Evolutionary conservation across 2,888 invertebrate species (phyloP).

Genomic region (Luffia ferchaultella): DNA sequence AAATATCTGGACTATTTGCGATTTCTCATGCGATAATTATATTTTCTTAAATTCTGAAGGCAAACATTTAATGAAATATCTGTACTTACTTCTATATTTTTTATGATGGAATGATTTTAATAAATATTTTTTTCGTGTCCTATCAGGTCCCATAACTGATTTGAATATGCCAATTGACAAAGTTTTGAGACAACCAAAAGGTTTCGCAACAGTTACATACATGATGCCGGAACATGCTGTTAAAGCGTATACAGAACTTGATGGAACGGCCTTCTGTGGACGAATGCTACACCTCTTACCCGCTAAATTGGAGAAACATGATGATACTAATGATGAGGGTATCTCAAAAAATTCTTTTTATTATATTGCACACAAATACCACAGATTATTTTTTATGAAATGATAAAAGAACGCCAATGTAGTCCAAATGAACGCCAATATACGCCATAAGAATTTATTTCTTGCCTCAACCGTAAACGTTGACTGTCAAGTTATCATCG

Average conservation of each 20-base stretch:
- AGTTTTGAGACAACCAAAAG: constrained; percentile 82
- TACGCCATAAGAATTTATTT: too few relatives aligned
- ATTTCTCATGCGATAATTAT: too few relatives aligned
- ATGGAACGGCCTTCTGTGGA: constrained; percentile 92
- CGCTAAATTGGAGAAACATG: constrained; percentile 72
- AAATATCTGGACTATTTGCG: too few relatives aligned
- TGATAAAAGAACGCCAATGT: too few relatives aligned
- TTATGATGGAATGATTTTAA: too few relatives aligned
- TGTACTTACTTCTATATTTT: too few relatives aligned
- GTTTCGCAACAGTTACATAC: constrained; percentile 92
- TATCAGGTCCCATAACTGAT: constrained; percentile 84
- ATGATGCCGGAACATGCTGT: constrained; percentile 96
- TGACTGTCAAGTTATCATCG: too few relatives aligned
- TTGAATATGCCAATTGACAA: constrained; percentile 89
- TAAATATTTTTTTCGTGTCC: too few relatives aligned
- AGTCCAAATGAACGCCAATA: too few relatives aligned
- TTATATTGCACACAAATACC: constrained; percentile 3
- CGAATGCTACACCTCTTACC: constrained; percentile 94
- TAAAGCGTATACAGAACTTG: constrained; percentile 85
- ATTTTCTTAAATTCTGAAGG: too few relatives aligned
- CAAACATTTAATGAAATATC: too few relatives aligned
- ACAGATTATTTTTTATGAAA: not conserved
- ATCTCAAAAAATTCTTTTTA: constrained; percentile 13
- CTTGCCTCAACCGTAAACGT: too few relatives aligned
- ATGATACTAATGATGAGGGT: constrained; percentile 52